Base-by-base conservation (phyloP, 2,113 vertebrate genomes). In the Cebus imitator region DNA sequence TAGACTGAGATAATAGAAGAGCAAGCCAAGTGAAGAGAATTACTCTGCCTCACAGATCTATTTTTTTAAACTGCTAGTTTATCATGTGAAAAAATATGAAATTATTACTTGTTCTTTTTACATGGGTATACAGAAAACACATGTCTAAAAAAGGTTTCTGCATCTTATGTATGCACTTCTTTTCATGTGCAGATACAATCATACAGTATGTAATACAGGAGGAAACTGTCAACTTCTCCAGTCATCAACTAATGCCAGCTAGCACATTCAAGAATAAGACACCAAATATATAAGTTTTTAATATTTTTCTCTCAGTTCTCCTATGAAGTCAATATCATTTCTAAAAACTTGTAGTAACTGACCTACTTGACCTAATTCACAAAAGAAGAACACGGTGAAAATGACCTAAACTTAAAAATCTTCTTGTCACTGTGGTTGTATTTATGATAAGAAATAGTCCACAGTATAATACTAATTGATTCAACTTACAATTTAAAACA, bases 11-110 rank as follows among this genome's bases (percentile, higher is more conserved):
- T 57, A 84, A 81, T 8, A 45, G 1, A 91, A 86, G 18, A 70
- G 57, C 98, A 97, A 58, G 7, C 57, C 35, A 93, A 32, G 86
- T 89, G 89, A 95, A 85, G n/a, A 96, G 76, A 96, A 70, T 81
- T 3, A 25, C 72, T 27, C 1, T 96, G 13, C 17, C 92, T 48
- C 6, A 73, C 80, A 50, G 79, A 89, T 70, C 16, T 11, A 72
- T 68, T n/a, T 79, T 48, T 94, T 20, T 45, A 73, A 70, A 45
- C 10, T 78, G 4, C 18, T 70, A 88, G 21, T 72, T 94, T 68
- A 81, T 92, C 4, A 48, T 66, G 82, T 58, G 48, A 61, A 52
- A 40, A 85, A 86, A 55, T 8, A 85, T 57, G 82, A 88, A 89
- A 64, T 64, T 6, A 35, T 35, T 37, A 50, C 14, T 68, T 64